These are phyloP conservation scores for Novumbra hubbsi DNA, from an alignment of 2,797 vertebrate genomes.

Conservation along the genomic window DNA sequence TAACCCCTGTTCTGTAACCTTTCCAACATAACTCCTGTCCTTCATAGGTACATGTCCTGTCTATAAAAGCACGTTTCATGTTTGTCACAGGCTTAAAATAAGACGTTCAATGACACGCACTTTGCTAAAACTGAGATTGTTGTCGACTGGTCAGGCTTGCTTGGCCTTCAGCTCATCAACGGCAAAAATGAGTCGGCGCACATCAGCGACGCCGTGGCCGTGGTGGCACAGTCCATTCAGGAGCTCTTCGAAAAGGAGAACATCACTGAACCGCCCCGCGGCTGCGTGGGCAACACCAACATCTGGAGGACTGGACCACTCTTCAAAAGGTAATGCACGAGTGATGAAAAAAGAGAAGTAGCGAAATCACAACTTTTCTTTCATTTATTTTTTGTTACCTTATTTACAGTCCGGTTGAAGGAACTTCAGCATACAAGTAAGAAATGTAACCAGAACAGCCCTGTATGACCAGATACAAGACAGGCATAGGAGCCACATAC, in stretches of 20 bases:
- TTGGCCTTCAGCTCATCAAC: constrained; percentile 87
- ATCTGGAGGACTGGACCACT: constrained; percentile 91
- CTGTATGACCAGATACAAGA: background rate
- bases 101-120: background rate
- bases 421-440: background rate
- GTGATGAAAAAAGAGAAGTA: background rate
- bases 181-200: constrained; percentile 89
- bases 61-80: background rate
- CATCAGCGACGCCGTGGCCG: constrained; percentile 83
- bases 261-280: constrained; percentile 85
- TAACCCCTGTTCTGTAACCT: background rate
- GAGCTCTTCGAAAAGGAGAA: constrained; percentile 90
- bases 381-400: background rate
- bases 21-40: background rate
- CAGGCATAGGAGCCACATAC: background rate
- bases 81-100: background rate
- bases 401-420: background rate
- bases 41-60: background rate
- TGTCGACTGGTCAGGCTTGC: constrained; percentile 74
- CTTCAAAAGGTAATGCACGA: constrained; percentile 80
- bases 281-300: constrained; percentile 90
- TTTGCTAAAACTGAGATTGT: constrained; percentile 24
- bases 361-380: background rate
- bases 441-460: background rate
- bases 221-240: constrained; percentile 86